Conservation (phyloP, 2,797 vertebrate species). For the Phataginus tetradactyla region DNA sequence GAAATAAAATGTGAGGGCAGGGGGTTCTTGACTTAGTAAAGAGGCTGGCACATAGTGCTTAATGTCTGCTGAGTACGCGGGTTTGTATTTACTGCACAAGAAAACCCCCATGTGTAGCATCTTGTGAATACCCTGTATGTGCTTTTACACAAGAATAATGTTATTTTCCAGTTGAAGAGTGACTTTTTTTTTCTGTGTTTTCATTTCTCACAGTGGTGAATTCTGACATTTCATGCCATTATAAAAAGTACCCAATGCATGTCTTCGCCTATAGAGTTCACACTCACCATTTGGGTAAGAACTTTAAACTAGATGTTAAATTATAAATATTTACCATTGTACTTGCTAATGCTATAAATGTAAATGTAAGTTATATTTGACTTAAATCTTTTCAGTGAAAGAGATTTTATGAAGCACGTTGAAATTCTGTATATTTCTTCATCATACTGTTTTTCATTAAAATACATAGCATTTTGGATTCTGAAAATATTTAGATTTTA, state of each 20-base stretch:
- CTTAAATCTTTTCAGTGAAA: not conserved
- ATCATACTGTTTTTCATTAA: constrained; percentile 28
- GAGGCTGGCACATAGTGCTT: not conserved
- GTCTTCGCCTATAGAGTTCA: constrained; percentile 98
- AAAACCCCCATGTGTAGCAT: not conserved
- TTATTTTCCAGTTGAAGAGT: constrained; percentile 39
- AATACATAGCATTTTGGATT: not conserved
- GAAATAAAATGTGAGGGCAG: not conserved
- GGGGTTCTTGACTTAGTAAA: not conserved
- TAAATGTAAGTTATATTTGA: not conserved
- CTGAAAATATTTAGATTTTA: constrained; percentile 1
- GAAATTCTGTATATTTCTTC: not conserved
- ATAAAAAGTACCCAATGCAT: constrained; percentile 93
- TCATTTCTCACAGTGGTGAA: constrained; percentile 90
- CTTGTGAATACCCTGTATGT: not conserved
- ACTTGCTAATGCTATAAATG: not conserved
- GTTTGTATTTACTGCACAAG: not conserved
- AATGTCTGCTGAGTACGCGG: not conserved
- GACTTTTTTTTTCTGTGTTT: constrained; percentile 58
- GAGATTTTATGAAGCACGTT: not conserved
- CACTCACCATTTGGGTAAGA: constrained; percentile 95
- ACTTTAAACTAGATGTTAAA: not conserved
- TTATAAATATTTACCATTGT: not conserved
- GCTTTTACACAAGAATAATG: not conserved
- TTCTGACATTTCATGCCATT: constrained; percentile 95